A percentile compares a stretch with the other conserved stretches of the same genome.
Evolutionary conservation across 2,888 invertebrate species (phyloP).

Genomic region (Ennomos fuscantarius): DNA sequence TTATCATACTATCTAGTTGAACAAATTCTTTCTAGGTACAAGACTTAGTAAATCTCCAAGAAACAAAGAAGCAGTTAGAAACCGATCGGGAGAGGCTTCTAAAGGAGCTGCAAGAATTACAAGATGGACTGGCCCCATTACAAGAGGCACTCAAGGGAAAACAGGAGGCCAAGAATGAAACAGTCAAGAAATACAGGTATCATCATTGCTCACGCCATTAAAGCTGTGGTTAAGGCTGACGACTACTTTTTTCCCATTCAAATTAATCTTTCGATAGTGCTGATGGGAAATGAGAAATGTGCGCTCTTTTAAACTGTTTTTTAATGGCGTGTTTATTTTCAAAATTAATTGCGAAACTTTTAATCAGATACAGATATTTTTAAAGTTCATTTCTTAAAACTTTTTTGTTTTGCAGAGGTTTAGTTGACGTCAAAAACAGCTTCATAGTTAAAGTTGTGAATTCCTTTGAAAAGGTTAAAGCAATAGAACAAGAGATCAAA

Average conservation of each 20-base stretch:
- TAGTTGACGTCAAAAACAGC: constrained; percentile 73
- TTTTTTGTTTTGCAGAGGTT: constrained; percentile 51
- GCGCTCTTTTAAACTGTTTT: too few relatives aligned
- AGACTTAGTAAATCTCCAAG: constrained; percentile 80
- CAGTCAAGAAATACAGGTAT: constrained; percentile 71
- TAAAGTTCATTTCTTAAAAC: too few relatives aligned
- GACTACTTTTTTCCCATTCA: too few relatives aligned
- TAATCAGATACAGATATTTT: constrained; percentile 9
- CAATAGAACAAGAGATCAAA: constrained; percentile 83
- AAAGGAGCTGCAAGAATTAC: constrained; percentile 66
- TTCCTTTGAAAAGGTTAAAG: constrained; percentile 80
- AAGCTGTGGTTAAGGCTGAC: too few relatives aligned
- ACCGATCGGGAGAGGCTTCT: constrained; percentile 61
- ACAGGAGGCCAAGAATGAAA: constrained; percentile 63
- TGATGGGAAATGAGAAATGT: too few relatives aligned
- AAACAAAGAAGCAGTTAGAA: constrained; percentile 77
- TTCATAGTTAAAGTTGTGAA: constrained; percentile 69
- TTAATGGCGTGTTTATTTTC: not conserved
- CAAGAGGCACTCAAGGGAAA: constrained; percentile 65
- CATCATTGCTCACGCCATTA: too few relatives aligned
- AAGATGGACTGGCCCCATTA: constrained; percentile 60
- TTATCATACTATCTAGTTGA: not conserved
- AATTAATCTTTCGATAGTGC: too few relatives aligned
- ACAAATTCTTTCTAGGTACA: constrained; percentile 66
- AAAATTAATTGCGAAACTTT: constrained; percentile 1